Base-by-base conservation (phyloP, 2,888 invertebrate species). In the Meandrusa payeni region DNA sequence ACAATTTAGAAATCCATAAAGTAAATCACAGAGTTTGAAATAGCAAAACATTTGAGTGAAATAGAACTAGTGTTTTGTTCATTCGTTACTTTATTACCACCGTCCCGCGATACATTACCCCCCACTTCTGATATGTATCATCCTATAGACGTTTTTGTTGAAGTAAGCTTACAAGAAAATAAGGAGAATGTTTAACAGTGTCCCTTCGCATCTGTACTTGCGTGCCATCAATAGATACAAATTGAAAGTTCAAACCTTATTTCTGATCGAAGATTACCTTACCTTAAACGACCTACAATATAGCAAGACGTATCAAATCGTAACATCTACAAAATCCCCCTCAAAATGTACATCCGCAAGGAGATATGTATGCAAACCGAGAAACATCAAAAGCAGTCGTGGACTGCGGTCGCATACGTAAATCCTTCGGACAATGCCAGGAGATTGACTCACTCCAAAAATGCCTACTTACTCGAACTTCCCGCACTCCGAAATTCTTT, bases 1-100 rank as follows among this genome's bases (percentile, higher is more conserved):
- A 87, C 64, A 85, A 83, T 87, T 85, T 86, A 86, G 83, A 85
- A 76, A 81, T 81, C 76, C 81, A 75, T 83, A 86, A 86, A 80
- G 76, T 81, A 83, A 87, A 86, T 87, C 86, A 86, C 87, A 87
- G 86, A 82, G 78, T 79, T 76, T 72, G 75, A 79, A 86, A 78
- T 66, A 78, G 87, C 87, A 82, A 86, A 83, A 76, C 65, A 81
- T 79, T 74, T 76, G 69, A 77, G 72, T 77, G 73, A 50, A 55
- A 57, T 52, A 70, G 71, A 76, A 73, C 69, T 57, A 63, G 69
- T 67, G 67, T 70, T 56, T 66, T 66, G 69, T 71, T 72, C 64
- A 66, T 65, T 62, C 61, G 33, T 61, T 22, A 49, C 47, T 59
- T 61, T 50, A 50, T 59, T 50, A 55, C 65, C 74, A 75, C 74